phyloP scores from a whole-genome alignment of 2,113 vertebrate species.

The Nematolebias whitei region DNA sequence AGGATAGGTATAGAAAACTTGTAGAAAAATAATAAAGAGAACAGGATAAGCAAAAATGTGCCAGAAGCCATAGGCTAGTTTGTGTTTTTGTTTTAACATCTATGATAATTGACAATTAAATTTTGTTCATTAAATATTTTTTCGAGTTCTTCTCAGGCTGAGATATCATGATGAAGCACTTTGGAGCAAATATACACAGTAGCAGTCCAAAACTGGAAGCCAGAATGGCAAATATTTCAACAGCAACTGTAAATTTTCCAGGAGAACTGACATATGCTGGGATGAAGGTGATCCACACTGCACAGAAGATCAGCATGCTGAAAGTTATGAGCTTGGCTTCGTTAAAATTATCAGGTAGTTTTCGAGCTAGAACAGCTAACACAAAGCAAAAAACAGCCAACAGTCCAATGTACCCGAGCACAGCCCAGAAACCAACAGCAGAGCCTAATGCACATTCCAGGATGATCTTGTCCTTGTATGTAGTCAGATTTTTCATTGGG shows the following conservation, averaged over 20 bases:
- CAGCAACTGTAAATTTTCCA: slow-evolving; percentile 74
- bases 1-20: too few species aligned
- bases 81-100: too few species aligned
- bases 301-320: slow-evolving; percentile 14
- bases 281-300: slow-evolving; percentile 51
- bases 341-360: slow-evolving; percentile 64
- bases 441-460: too few species aligned
- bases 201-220: slow-evolving; percentile 67
- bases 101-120: background rate
- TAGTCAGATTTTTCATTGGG: too few species aligned
- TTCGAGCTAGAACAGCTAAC: slow-evolving; percentile 33
- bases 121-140: slow-evolving; percentile 58
- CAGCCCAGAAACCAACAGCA: too few species aligned
- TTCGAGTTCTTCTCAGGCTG: slow-evolving; percentile 59
- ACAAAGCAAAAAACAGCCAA: slow-evolving; percentile 63
- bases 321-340: slow-evolving; percentile 29
- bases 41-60: too few species aligned
- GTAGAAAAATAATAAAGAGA: too few species aligned
- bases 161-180: slow-evolving; percentile 25
- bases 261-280: slow-evolving; percentile 78
- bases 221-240: slow-evolving; percentile 74
- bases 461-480: too few species aligned
- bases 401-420: too few species aligned
- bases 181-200: slow-evolving; percentile 51
- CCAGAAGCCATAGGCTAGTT: too few species aligned